phyloP scores from a whole-genome alignment of 2,888 invertebrate species.

The Carcina quercana region DNA sequence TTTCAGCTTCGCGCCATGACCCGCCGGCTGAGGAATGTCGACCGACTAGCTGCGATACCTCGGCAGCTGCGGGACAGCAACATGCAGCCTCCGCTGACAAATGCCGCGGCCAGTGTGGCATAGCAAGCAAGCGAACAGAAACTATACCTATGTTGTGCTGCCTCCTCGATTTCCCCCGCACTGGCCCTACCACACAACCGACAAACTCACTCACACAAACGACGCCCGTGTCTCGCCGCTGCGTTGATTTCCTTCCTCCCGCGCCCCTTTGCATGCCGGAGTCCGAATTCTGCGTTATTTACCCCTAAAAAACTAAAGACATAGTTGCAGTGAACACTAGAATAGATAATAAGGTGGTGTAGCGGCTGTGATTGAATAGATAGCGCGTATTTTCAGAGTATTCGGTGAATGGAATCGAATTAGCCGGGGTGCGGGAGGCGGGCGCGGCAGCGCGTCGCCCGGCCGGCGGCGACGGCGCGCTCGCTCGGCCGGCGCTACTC shows the following conservation, averaged over 20 bases:
- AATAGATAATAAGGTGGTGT: slow-evolving; percentile 13
- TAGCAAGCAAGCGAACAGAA: slow-evolving; percentile 1
- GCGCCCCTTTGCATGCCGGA: slow-evolving; percentile 20
- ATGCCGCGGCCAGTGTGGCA: slow-evolving; percentile 34
- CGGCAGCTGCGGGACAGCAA: slow-evolving; percentile 29
- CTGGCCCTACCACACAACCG: slow-evolving; percentile 41
- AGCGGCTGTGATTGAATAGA: slow-evolving; percentile 19
- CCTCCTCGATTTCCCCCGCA: slow-evolving; percentile 46
- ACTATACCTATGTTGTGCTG: slow-evolving; percentile 12
- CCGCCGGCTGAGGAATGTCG: slow-evolving; percentile 59
- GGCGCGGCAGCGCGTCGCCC: slow-evolving; percentile 24
- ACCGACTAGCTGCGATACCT: slow-evolving; percentile 52
- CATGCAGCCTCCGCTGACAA: slow-evolving; percentile 27
- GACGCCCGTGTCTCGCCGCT: slow-evolving; percentile 36
- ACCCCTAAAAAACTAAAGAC: slow-evolving; percentile 10
- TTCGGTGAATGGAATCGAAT: slow-evolving; percentile 59
- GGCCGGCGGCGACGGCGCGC: slow-evolving; percentile 21
- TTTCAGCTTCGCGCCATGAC: slow-evolving; percentile 66
- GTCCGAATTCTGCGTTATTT: slow-evolving; percentile 18
- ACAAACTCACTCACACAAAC: slow-evolving; percentile 25
- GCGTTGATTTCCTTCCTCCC: slow-evolving; percentile 61
- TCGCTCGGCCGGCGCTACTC: slow-evolving; percentile 24
- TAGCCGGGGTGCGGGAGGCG: slow-evolving; percentile 31
- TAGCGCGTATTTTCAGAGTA: slow-evolving; percentile 56
- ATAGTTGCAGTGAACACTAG: slow-evolving; percentile 1